Conservation (phyloP, 2,113 vertebrate genomes). For the Megaceryle torquata region DNA sequence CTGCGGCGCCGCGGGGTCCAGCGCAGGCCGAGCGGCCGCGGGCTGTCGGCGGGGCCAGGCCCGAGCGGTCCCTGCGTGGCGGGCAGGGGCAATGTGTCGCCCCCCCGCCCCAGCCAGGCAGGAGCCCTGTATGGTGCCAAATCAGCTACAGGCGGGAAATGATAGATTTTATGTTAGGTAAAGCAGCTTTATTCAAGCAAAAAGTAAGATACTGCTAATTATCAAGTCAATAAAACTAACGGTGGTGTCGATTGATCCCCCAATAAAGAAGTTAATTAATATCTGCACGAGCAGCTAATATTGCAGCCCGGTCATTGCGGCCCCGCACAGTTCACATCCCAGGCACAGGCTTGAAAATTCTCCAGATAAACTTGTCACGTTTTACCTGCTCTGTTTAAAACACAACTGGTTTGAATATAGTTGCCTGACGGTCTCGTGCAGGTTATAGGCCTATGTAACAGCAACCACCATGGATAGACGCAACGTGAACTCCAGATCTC, state of each 20-base stretch:
- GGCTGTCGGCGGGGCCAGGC: neutral
- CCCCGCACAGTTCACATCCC: neutral
- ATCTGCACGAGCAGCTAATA: conserved; percentile 22
- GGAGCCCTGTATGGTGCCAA: neutral
- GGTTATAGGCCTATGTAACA: conserved; percentile 4
- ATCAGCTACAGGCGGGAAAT: neutral
- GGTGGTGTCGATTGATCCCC: conserved; percentile 55
- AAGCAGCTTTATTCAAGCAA: conserved; percentile 26
- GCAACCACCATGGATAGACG: conserved; percentile 3
- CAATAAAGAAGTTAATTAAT: conserved; percentile 65
- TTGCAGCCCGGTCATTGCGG: neutral
- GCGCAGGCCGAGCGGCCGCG: neutral
- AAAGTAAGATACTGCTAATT: conserved; percentile 66
- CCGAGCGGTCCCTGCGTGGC: neutral
- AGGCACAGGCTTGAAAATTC: neutral
- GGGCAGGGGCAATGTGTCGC: neutral
- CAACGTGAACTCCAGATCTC: neutral
- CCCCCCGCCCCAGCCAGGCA: neutral
- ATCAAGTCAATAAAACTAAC: neutral
- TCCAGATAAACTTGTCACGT: neutral
- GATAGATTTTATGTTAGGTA: neutral
- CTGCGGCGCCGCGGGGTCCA: neutral
- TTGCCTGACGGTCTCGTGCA: neutral
- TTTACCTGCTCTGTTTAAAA: conserved; percentile 6
- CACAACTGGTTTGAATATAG: neutral